Evolutionary conservation across 1,140 invertebrate species (phyloP).

Genomic region (Proales similis): DNA sequence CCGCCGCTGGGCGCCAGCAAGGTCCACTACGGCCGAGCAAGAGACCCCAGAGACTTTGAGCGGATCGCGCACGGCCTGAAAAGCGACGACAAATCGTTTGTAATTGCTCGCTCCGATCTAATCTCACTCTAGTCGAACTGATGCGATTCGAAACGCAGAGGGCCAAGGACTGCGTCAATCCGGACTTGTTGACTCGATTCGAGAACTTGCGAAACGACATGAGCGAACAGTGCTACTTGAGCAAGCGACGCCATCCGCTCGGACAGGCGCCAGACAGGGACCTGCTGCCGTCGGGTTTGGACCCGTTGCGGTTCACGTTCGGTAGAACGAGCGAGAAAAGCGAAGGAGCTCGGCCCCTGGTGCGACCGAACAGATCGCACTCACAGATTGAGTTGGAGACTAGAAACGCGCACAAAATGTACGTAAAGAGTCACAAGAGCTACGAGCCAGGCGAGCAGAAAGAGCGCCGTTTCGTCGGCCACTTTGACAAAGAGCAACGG

Average conservation of each 20-base stretch:
- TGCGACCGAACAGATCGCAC: slow-evolving; percentile 49
- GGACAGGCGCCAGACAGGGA: slow-evolving; percentile 46
- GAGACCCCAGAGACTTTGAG: slow-evolving; percentile 48
- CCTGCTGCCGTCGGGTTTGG: slow-evolving; percentile 44
- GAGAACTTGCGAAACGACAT: slow-evolving; percentile 44
- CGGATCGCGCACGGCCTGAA: slow-evolving; percentile 49
- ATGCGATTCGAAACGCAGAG: no score
- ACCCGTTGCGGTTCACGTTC: slow-evolving; percentile 46
- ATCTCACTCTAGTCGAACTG: no score
- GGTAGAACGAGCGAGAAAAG: slow-evolving; percentile 47
- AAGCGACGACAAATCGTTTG: slow-evolving; percentile 21
- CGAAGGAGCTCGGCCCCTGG: slow-evolving; percentile 46
- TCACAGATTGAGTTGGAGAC: slow-evolving; percentile 45
- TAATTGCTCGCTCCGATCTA: not conserved
- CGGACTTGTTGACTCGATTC: slow-evolving; percentile 46
- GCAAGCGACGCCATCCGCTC: slow-evolving; percentile 45
- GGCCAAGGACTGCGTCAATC: slow-evolving; percentile 46
- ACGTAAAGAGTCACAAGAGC: slow-evolving; percentile 45
- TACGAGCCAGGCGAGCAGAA: slow-evolving; percentile 47
- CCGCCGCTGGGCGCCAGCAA: slow-evolving; percentile 48
- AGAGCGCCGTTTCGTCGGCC: slow-evolving; percentile 44
- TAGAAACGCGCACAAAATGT: slow-evolving; percentile 44
- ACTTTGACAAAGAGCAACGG: slow-evolving; percentile 41
- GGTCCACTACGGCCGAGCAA: slow-evolving; percentile 49
- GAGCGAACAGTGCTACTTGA: slow-evolving; percentile 46